Evolutionary conservation across 2,888 invertebrate genomes (phyloP).

Genomic region (Sminthurinus aureus): DNA sequence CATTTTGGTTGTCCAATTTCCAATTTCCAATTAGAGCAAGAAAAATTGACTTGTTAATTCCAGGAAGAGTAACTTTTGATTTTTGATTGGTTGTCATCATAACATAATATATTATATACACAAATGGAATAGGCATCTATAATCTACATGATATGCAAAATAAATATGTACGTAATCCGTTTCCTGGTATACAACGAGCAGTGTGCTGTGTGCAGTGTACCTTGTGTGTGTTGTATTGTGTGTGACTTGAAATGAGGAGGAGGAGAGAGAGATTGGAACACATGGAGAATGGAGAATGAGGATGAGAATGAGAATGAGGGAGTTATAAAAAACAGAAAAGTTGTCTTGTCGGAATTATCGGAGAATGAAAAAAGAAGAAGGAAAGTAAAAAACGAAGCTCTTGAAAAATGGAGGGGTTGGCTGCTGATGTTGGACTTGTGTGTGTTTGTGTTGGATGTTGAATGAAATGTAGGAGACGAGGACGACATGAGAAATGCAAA

Average conservation of each 20-base stretch:
- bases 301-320: constrained; percentile 35
- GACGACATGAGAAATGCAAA: constrained; percentile 57
- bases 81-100: no score
- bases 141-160: no score
- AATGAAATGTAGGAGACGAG: constrained; percentile 48
- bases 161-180: no score
- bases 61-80: no score
- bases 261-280: constrained; percentile 7
- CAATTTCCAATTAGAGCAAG: no score
- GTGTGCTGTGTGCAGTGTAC: no score
- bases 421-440: background rate
- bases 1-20: no score
- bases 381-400: constrained; percentile 56
- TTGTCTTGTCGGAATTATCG: constrained; percentile 42
- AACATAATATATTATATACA: no score
- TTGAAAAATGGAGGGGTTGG: constrained; percentile 56
- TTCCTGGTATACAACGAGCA: no score
- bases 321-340: constrained; percentile 52
- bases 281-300: background rate
- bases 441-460: constrained; percentile 22
- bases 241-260: constrained; percentile 8
- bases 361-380: constrained; percentile 43
- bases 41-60: no score
- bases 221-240: no score
- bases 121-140: no score